Evolutionary conservation across 2,888 invertebrate species (phyloP), one percentile per base, ranked within the genome.

Genomic region (Oxystoma pomonae): DNA sequence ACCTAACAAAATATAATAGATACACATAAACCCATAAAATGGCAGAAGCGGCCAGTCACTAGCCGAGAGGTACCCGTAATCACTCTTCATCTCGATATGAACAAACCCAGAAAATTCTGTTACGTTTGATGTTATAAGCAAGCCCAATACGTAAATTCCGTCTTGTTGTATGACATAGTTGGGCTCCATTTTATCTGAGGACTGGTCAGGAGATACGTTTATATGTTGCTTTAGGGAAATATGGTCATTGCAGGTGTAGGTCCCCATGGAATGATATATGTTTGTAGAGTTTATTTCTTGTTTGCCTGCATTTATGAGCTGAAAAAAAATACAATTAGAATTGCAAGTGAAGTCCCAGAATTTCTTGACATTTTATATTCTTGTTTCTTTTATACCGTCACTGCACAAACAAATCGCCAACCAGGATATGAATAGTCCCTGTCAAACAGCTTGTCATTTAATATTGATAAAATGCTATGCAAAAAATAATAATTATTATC

Each of bases 21-120:
- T 83, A 75, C 95, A 96, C 94, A 96, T 95, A 51, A 88, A 84
- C 22, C 91, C 92, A 80, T 94, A 97, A 81, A 97, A 96, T 68
- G 91, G 90, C 67, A 96, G 79, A 2, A 96, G 82, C 0, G 96
- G 96, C 89, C 91, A 95, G 77, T 96, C 94, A 1, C 89, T 89
- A 3, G 96, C 95, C 0, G 94, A 94, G 55, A 96, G 83, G 77
- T 90, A 96, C 0, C 95, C 94, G 73, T 90, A 86, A 0, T 87
- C 85, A 35, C 90, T 87, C 67, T 86, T 82, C 86, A 94, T 91
- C 76, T 90, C 88, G 17, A 94, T 82, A 59, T 86, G 85, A 1
- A 90, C 84, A 0, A 83, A 81, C 0, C 87, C 85, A 18, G 55
- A 84, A 72, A 86, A 88, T 22, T 82, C 80, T 0, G 76, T 72